phyloP scores from a whole-genome alignment of 2,888 invertebrate genomes.

The Mechanitis mazaeus region DNA sequence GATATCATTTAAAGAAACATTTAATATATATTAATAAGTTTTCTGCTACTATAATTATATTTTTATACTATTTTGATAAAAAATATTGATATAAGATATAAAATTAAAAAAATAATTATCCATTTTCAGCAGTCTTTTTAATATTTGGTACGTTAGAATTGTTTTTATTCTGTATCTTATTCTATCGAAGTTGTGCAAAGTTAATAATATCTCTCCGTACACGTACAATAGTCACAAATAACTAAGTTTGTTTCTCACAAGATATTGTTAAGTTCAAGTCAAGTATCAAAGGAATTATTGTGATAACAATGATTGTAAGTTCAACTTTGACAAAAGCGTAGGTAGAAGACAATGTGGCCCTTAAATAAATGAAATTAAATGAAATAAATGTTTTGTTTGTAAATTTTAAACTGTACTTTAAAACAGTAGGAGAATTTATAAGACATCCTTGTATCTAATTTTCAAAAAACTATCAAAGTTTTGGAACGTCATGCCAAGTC shows the following conservation, averaged over 20 bases:
- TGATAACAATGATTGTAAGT: constrained; percentile 11
- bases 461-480: constrained; percentile 27
- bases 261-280: constrained; percentile 12
- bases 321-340: constrained; percentile 13
- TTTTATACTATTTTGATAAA: no score
- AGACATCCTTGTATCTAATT: constrained; percentile 14
- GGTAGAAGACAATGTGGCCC: constrained; percentile 8
- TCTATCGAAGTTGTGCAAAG: constrained; percentile 7
- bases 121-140: not conserved
- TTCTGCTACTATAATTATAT: no score
- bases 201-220: constrained; percentile 6
- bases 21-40: no score
- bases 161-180: constrained; percentile 5
- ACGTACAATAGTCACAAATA: constrained; percentile 11
- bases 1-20: no score
- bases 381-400: constrained; percentile 5
- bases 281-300: constrained; percentile 14
- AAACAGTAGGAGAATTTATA: constrained; percentile 8
- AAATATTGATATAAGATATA: no score
- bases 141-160: constrained; percentile 1
- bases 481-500: constrained; percentile 29
- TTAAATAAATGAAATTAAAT: constrained; percentile 10
- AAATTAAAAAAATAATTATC: no score
- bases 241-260: constrained; percentile 11
- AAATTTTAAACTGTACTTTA: not conserved